phyloP scores from a whole-genome alignment of 2,888 invertebrate species.

The Lobophora halterata region DNA sequence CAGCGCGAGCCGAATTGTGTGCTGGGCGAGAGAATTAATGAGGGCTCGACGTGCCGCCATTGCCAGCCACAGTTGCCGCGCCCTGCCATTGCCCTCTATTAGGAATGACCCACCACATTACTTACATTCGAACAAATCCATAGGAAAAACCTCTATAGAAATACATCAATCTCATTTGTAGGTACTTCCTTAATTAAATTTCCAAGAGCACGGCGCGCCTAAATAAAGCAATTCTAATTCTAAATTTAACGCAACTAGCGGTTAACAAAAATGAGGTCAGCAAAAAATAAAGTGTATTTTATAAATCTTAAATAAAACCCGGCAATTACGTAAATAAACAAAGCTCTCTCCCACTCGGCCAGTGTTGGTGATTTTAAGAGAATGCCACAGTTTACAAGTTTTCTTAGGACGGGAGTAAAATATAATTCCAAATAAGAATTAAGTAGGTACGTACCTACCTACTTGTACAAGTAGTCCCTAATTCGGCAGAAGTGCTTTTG shows the following conservation, averaged over 20 bases:
- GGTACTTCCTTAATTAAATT: conserved; percentile 13
- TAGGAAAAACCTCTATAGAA: conserved; percentile 10
- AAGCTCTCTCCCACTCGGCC: conserved; percentile 35
- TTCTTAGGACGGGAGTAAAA: conserved; percentile 45
- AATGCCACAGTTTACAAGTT: conserved; percentile 39
- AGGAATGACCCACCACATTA: conserved; percentile 20
- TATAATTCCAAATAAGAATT: conserved; percentile 21
- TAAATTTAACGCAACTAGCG: conserved; percentile 15
- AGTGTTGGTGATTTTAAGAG: conserved; percentile 45
- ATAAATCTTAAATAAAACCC: conserved; percentile 39
- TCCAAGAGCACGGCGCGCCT: conserved; percentile 21
- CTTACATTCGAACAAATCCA: conserved; percentile 17
- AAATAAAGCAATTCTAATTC: conserved; percentile 14
- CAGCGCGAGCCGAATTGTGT: conserved; percentile 49
- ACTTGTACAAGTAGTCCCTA: conserved; percentile 6
- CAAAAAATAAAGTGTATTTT: conserved; percentile 37
- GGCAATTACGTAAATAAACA: conserved; percentile 53
- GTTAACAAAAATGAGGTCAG: conserved; percentile 12
- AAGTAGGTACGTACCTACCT: too few species aligned
- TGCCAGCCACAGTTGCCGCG: conserved; percentile 32
- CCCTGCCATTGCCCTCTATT: conserved; percentile 27
- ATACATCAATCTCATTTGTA: conserved; percentile 7
- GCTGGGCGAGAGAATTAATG: conserved; percentile 55
- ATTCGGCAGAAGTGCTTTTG: conserved; percentile 5
- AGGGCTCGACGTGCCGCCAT: conserved; percentile 43